Percentiles rank a stretch among this genome's conserved stretches.
Conservation (phyloP, 2,888 invertebrate species). For the Metopia argyrocephala region DNA sequence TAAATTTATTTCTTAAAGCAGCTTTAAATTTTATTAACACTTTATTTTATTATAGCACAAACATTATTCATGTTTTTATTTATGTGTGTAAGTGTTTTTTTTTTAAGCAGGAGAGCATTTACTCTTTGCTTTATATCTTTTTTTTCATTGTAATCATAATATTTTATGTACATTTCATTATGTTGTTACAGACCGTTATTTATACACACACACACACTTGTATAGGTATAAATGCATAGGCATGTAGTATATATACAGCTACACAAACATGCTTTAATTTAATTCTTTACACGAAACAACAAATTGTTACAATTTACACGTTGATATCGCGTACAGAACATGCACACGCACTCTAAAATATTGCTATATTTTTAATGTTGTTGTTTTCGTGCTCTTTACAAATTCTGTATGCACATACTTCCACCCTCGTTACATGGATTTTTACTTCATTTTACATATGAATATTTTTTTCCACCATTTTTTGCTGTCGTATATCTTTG, state of each 20-base stretch:
- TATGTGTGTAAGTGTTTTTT: neutral
- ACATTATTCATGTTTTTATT: neutral
- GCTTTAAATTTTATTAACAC: conserved; percentile 23
- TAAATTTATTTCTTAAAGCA: conserved; percentile 25
- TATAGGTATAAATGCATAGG: neutral
- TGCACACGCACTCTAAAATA: neutral
- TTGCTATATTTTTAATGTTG: neutral
- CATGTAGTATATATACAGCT: neutral
- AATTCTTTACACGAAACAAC: neutral
- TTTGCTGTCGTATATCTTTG: conserved; percentile 15
- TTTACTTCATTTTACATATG: neutral
- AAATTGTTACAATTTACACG: conserved; percentile 46
- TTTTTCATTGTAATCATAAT: conserved; percentile 38
- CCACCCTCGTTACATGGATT: conserved; percentile 40
- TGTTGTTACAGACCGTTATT: conserved; percentile 46
- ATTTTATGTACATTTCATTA: conserved; percentile 53
- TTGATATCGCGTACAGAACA: no score
- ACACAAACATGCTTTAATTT: neutral
- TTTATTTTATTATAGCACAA: conserved; percentile 25
- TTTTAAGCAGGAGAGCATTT: neutral
- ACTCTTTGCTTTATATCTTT: neutral
- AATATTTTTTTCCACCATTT: neutral
- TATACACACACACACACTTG: neutral
- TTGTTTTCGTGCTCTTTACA: conserved; percentile 16
- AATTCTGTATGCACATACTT: conserved; percentile 13